phyloP scores from a whole-genome alignment of 1,140 invertebrate species.

The Caenorhabditis elegans region DNA sequence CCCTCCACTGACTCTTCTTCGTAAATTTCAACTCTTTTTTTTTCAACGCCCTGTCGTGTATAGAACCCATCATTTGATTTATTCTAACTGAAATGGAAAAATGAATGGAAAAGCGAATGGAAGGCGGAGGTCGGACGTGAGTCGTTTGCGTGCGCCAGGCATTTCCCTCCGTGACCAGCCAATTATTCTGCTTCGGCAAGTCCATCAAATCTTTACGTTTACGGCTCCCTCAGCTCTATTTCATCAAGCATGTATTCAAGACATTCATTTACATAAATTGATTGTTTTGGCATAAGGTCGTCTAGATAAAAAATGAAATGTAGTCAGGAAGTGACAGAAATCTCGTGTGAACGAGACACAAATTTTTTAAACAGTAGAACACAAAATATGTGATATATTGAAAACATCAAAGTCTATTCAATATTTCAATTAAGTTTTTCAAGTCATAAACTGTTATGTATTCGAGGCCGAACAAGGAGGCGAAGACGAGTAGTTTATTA shows the following conservation, averaged over 20 bases:
- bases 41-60: background rate
- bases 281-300: too few species aligned
- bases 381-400: too few species aligned
- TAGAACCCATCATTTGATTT: constrained; percentile 26
- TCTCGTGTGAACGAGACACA: too few species aligned
- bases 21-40: background rate
- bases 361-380: too few species aligned
- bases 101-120: too few species aligned
- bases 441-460: too few species aligned
- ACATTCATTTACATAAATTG: background rate
- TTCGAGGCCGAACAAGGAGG: too few species aligned
- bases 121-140: background rate
- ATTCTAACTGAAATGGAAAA: background rate
- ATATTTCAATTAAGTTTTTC: too few species aligned
- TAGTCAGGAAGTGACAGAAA: too few species aligned
- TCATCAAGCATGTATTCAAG: background rate
- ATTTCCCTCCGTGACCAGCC: background rate
- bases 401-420: too few species aligned
- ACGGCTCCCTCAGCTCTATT: background rate
- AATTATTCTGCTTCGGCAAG: constrained; percentile 6
- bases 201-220: background rate
- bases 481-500: too few species aligned
- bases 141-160: constrained; percentile 18
- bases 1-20: constrained; percentile 8
- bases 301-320: too few species aligned